These are phyloP conservation scores for Perdita meconis DNA, from an alignment of 2,888 invertebrate genomes.

Conservation along the genomic window DNA sequence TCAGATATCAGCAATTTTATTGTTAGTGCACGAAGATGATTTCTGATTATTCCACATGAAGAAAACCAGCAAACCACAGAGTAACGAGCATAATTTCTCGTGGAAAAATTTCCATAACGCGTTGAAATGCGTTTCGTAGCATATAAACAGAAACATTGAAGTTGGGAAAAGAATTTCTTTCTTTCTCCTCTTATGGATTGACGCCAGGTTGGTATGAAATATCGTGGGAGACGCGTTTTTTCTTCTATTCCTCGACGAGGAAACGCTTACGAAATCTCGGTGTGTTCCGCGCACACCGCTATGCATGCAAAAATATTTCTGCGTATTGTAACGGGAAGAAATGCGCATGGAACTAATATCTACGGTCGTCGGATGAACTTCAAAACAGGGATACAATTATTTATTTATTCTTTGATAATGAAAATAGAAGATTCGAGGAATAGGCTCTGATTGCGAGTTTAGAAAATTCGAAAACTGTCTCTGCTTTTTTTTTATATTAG, in stretches of 20 bases:
- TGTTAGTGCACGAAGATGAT: no score
- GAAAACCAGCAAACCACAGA: no score
- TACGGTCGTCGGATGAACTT: constrained; percentile 4
- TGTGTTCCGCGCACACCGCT: constrained; percentile 55
- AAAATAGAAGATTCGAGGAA: no score
- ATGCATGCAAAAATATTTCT: constrained; percentile 66
- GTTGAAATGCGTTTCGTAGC: no score
- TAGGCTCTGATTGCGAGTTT: no score
- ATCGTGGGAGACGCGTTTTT: constrained; percentile 27
- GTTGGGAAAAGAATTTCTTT: neutral
- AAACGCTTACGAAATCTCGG: constrained; percentile 64
- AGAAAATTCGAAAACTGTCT: no score
- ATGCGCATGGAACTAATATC: constrained; percentile 48
- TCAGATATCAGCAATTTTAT: constrained; percentile 45
- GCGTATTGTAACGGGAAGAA: constrained; percentile 59
- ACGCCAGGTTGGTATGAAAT: constrained; percentile 13
- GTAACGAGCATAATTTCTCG: no score
- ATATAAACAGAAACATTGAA: no score
- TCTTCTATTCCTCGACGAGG: constrained; percentile 43
- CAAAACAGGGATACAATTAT: constrained; percentile 12
- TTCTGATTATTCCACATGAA: no score
- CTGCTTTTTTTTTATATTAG: no score
- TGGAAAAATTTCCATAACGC: no score
- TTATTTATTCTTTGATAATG: neutral
- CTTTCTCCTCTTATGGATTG: constrained; percentile 21